Conservation (phyloP, 1,140 invertebrate species). For the Listronotus oregonensis region DNA sequence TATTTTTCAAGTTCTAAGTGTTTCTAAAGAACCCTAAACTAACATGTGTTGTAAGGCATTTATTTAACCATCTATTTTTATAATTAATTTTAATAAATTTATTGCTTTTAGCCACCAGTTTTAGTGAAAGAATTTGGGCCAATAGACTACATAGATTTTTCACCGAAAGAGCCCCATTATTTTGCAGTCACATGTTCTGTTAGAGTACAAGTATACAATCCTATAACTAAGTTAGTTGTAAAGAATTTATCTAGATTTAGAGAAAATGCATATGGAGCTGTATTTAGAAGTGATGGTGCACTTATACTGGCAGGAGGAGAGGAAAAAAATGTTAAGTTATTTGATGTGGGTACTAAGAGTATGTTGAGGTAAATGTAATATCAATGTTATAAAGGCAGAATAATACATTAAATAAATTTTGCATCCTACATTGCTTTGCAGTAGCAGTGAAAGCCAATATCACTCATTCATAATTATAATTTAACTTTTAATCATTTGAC, state of each 20-base stretch:
- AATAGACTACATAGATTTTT: constrained; percentile 90
- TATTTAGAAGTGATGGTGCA: constrained; percentile 84
- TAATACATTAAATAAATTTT: no score
- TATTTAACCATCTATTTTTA: no score
- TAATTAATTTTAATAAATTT: no score
- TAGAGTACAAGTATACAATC: constrained; percentile 89
- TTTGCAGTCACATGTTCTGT: constrained; percentile 91
- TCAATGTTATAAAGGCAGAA: no score
- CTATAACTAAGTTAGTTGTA: constrained; percentile 80
- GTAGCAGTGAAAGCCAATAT: no score
- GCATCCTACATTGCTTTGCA: no score
- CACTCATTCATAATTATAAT: no score
- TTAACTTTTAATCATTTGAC: no score
- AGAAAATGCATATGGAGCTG: constrained; percentile 83
- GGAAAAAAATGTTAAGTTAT: constrained; percentile 84
- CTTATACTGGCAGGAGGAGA: constrained; percentile 86
- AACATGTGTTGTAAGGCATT: no score
- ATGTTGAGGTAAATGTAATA: constrained; percentile 59
- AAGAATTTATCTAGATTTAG: constrained; percentile 87
- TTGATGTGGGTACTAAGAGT: constrained; percentile 82
- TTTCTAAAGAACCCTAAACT: no score
- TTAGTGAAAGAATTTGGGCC: constrained; percentile 90
- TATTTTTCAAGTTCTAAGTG: no score
- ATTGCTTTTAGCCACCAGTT: constrained; percentile 81
- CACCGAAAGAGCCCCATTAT: constrained; percentile 82